Conservation (phyloP, 2,113 vertebrate genomes). For the Mastomys natalensis region DNA sequence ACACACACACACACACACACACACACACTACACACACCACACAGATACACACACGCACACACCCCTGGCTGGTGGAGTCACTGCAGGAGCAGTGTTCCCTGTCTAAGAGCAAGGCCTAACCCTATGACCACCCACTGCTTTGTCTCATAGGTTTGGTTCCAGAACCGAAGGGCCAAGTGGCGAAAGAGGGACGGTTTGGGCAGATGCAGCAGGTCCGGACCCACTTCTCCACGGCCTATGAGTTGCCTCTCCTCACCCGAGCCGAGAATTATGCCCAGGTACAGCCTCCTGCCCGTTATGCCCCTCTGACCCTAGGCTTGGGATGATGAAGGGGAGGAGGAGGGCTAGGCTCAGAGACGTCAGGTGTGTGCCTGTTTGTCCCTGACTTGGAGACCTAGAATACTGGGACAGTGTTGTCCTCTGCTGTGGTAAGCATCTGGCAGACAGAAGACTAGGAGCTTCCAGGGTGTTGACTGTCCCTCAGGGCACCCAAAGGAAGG, state of each 20-base stretch:
- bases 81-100: rapidly evolving
- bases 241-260: constrained; percentile 96
- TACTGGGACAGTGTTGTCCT: neutral
- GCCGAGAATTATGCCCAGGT: constrained; percentile 99
- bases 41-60: too few relatives aligned
- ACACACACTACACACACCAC: neutral
- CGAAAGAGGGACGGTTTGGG: constrained; percentile 98
- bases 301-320: neutral
- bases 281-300: neutral
- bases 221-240: constrained; percentile 97
- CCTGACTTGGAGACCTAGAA: neutral
- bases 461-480: neutral
- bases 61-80: neutral
- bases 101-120: neutral
- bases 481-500: neutral
- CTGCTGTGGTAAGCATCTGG: neutral
- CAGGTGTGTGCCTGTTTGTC: neutral
- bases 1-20: too few relatives aligned
- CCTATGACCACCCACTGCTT: neutral
- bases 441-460: neutral
- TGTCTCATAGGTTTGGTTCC: constrained; percentile 96
- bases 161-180: constrained; percentile 98
- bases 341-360: neutral
- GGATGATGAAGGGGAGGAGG: neutral
- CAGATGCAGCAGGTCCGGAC: constrained; percentile 99